Evolutionary conservation across 2,888 invertebrate genomes (phyloP), one percentile per base, ranked within the genome.

Genomic region (Drosophila meridiana): DNA sequence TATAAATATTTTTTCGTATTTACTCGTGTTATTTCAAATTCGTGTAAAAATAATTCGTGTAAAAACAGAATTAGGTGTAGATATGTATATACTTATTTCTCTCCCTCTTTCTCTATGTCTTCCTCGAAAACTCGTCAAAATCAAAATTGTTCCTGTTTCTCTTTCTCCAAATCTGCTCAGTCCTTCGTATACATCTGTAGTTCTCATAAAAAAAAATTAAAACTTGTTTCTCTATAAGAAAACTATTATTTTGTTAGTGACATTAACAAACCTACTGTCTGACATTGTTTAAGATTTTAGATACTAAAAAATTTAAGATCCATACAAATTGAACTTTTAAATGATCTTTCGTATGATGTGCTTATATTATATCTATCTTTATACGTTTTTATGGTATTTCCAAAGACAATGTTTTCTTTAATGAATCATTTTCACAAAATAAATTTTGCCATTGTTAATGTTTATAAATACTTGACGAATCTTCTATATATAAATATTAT

Each of bases 351-450:
- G 2, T 32, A 32, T 2, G 11, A 32, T 50, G 50, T 50, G 0
- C n/a, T 32, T 48, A 14, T 48, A 43, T 14, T 48, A 20, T 45
- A 43, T 26, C 4, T 28, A 26, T 45, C 5, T 52, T 34, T 34
- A 11, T 6, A 34, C 1, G 7, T 52, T 36, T 13, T 20, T 7
- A 34, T 52, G 13, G 13, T 13, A 26, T 52, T 34, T 34, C 36
- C 26, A 11, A 36, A 26, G 13, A 26, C 13, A 7, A 7, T 52
- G 20, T 2, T 11, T 20, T 26, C 32, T 52, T 26, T 26, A 20
- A 52, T 52, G 52, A 52, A 52, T 52, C 52, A 52, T 52, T 52
- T 13, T 52, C 26, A 52, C 20, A 36, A 52, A 26, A 52, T 34
- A 20, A 52, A 52, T 32, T 11, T 50, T 34, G 20, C n/a, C 11